A percentile compares a stretch with the other conserved stretches of the same genome.
Evolutionary conservation across 1,140 invertebrate genomes (phyloP).

Genomic region (Contarinia nasturtii): DNA sequence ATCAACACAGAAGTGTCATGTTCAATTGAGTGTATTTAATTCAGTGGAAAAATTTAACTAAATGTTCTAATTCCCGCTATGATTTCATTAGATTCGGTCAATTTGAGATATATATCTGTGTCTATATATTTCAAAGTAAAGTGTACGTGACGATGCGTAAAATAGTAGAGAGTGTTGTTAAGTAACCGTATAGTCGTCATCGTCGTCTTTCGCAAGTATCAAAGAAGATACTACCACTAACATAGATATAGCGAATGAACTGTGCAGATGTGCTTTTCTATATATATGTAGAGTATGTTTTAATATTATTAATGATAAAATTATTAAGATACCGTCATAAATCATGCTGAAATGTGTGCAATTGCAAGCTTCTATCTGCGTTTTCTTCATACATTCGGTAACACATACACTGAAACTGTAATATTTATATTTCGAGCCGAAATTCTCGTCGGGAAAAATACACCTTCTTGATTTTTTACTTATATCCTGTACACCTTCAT

Average conservation of each 20-base stretch:
- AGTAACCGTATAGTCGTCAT: too few species aligned
- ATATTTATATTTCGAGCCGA: conserved; percentile 22
- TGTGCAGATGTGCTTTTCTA: not conserved
- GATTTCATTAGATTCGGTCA: too few species aligned
- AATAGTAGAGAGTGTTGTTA: too few species aligned
- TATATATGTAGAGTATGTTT: conserved; percentile 16
- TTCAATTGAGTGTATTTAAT: too few species aligned
- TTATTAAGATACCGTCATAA: not conserved
- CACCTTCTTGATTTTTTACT: conserved; percentile 23
- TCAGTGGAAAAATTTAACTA: too few species aligned
- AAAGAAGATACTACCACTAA: too few species aligned
- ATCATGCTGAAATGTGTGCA: conserved; percentile 23
- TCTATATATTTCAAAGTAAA: too few species aligned
- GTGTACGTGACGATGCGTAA: too few species aligned
- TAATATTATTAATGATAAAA: conserved; percentile 5
- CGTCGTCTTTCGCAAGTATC: too few species aligned
- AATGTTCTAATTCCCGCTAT: too few species aligned
- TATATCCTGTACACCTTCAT: conserved; percentile 14
- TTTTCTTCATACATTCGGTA: conserved; percentile 26
- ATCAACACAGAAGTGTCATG: too few species aligned
- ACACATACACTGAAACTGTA: conserved; percentile 34
- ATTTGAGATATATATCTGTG: too few species aligned
- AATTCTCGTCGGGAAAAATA: conserved; percentile 27
- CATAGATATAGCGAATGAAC: not conserved
- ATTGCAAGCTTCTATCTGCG: conserved; percentile 24